A percentile compares a stretch with the other conserved stretches of the same genome.
phyloP scores from a whole-genome alignment of 2,888 invertebrate genomes.

The Himalopsyche kuldschensis region DNA sequence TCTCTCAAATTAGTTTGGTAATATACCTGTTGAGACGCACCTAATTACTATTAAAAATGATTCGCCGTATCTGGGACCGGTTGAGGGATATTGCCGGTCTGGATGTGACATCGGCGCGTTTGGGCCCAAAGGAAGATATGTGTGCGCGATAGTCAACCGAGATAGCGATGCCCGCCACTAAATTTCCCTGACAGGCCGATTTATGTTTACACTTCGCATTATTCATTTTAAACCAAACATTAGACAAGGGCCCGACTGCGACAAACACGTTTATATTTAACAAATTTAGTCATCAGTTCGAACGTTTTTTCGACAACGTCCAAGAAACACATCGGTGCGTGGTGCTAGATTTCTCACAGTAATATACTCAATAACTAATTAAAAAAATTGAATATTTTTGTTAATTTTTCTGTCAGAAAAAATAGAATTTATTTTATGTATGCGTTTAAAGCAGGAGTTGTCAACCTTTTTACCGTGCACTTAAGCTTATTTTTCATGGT shows the following conservation, averaged over 20 bases:
- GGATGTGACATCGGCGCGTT: conserved; percentile 22
- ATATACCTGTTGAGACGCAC: background rate
- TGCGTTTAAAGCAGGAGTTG: no score
- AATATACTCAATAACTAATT: no score
- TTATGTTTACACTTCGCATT: conserved; percentile 18
- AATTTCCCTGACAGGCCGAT: conserved; percentile 26
- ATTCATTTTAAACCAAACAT: conserved; percentile 12
- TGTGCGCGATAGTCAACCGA: conserved; percentile 36
- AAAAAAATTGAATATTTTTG: no score
- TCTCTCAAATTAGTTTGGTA: background rate
- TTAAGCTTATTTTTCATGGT: no score
- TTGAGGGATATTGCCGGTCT: conserved; percentile 33
- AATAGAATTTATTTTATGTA: no score
- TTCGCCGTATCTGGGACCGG: background rate
- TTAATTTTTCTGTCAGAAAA: no score
- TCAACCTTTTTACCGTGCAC: no score
- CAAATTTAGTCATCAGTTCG: background rate
- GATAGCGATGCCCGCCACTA: conserved; percentile 25
- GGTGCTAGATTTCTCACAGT: background rate
- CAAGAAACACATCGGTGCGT: background rate
- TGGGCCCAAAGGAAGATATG: conserved; percentile 12
- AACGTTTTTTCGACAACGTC: background rate
- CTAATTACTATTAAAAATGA: background rate
- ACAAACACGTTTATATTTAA: background rate
- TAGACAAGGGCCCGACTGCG: background rate